Percentiles rank a stretch among this genome's conserved stretches.
These are phyloP conservation scores for Nycticorax nycticorax DNA, from an alignment of 2,113 vertebrate genomes.

Conservation along the genomic window DNA sequence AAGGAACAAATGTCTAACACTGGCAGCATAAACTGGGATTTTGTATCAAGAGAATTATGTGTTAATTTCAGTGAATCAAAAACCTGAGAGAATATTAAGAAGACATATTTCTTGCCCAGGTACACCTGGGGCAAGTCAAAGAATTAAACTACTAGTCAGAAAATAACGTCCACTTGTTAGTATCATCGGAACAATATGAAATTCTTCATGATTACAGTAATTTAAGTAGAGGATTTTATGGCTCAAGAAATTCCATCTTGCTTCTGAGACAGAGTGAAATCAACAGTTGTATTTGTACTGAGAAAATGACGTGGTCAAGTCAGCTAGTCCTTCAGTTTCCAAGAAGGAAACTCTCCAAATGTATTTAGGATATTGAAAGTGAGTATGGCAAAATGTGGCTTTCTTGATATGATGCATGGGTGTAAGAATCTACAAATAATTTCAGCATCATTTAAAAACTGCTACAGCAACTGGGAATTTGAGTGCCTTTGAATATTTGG, in stretches of 20 bases:
- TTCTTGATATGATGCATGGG: not conserved
- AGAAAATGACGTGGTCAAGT: not conserved
- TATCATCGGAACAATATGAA: not conserved
- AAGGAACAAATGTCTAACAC: not conserved
- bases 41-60: not conserved
- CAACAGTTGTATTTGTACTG: not conserved
- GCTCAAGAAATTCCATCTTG: not conserved
- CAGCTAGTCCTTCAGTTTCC: not conserved
- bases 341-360: not conserved
- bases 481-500: not conserved
- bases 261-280: not conserved
- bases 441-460: not conserved
- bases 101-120: not conserved
- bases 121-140: not conserved
- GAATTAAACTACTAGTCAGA: not conserved
- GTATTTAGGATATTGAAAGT: not conserved
- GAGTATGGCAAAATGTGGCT: not conserved
- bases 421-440: not conserved
- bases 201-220: not conserved
- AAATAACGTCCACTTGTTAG: not conserved
- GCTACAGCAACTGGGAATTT: not conserved
- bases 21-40: not conserved
- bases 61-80: not conserved
- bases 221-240: not conserved
- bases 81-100: not conserved